Evolutionary conservation across 2,797 vertebrate genomes (phyloP).

Genomic region (Benthosema pterotum): DNA sequence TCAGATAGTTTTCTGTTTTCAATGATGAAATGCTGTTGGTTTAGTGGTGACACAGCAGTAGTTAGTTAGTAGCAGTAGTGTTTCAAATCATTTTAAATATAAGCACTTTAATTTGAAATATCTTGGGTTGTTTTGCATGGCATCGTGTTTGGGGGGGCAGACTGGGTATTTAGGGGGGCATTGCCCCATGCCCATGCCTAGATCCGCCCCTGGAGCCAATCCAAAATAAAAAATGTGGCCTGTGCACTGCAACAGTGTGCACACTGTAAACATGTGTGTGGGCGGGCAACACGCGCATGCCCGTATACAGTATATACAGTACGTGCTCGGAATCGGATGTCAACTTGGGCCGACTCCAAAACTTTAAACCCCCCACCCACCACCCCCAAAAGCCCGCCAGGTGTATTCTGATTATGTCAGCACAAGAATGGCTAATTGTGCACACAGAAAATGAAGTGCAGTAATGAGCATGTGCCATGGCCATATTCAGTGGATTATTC

Average conservation of each 20-base stretch:
- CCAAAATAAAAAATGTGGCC: constrained; percentile 14
- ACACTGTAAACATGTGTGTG: neutral
- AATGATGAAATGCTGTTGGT: no score
- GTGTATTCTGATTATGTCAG: constrained; percentile 25
- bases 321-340: neutral
- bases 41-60: no score
- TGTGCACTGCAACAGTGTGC: constrained; percentile 29
- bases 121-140: no score
- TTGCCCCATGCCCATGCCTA: no score
- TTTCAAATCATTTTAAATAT: no score
- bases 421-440: constrained; percentile 22
- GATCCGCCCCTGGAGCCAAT: constrained; percentile 8
- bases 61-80: no score
- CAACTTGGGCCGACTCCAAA: constrained; percentile 16
- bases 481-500: constrained; percentile 30
- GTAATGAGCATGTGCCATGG: constrained; percentile 13
- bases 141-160: no score
- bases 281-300: no score
- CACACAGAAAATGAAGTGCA: constrained; percentile 31
- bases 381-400: constrained; percentile 7
- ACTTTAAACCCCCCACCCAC: constrained; percentile 31
- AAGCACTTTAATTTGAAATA: no score
- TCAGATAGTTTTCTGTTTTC: no score
- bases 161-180: no score
- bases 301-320: no score